phyloP scores from a whole-genome alignment of 2,888 invertebrate species.

The Aporophyla nigra region DNA sequence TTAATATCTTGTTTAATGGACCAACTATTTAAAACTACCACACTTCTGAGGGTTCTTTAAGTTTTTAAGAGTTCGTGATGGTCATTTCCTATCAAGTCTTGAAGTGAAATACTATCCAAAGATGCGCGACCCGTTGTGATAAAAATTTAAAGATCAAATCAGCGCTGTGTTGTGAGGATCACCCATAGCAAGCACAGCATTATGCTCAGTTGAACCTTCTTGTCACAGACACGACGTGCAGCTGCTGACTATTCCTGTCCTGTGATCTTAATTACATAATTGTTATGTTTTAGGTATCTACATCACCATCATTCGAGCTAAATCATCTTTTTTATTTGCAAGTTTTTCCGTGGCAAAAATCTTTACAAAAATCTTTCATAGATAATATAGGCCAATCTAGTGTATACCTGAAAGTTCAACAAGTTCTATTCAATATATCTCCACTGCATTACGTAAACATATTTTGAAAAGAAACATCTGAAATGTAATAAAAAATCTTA shows the following conservation, averaged over 20 bases:
- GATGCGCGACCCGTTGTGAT: not conserved
- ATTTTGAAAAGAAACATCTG: not conserved
- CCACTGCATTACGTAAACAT: not conserved
- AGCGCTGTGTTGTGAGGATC: too few relatives aligned
- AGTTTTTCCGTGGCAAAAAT: too few relatives aligned
- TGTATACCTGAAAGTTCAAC: not conserved
- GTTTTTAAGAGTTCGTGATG: not conserved
- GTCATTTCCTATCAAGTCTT: not conserved
- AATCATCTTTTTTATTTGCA: too few relatives aligned
- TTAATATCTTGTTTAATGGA: conserved; percentile 36
- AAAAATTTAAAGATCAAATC: too few relatives aligned
- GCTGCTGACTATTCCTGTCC: too few relatives aligned
- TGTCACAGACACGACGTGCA: too few relatives aligned
- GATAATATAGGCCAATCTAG: not conserved
- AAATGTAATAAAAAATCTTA: conserved; percentile 35
- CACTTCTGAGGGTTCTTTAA: conserved; percentile 3
- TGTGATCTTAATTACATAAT: too few relatives aligned
- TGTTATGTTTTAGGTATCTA: too few relatives aligned
- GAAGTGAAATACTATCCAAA: not conserved
- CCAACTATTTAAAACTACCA: conserved; percentile 11
- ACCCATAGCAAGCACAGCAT: too few relatives aligned
- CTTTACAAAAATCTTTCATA: too few relatives aligned
- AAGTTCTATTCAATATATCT: not conserved
- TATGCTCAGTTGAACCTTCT: too few relatives aligned
- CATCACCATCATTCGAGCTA: too few relatives aligned